Base-by-base conservation (phyloP, 2,797 vertebrate species). In the Yasuhikotakia modesta region DNA sequence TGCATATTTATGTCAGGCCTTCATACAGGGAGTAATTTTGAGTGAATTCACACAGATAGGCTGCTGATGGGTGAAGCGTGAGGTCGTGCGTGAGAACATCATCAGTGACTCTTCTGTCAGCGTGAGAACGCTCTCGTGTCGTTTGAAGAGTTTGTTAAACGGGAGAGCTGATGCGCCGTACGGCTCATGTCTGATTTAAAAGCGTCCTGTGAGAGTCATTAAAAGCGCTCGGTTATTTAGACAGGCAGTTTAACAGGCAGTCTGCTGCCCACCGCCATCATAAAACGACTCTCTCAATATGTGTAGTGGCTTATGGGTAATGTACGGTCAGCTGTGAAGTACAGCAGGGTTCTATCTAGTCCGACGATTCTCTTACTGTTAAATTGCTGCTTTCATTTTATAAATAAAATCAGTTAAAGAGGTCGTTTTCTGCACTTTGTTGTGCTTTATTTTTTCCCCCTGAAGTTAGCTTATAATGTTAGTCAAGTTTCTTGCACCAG, bases 141-240 rank as follows among this genome's bases (percentile, higher is more conserved):
- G 64, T 73, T 48, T 45, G 39, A 76, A 77, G 70, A 83, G 74
- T 76, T 79, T 73, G 77, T n/a, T n/a, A 83, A 81, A 70, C 24
- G 43, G 73, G 7, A 77, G 73, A 83, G 81, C 73, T 64, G 70
- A 65, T 73, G 52, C 78, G 77, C 70, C 64, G 67, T 77, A 71
- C 74, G 76, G 61, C 79, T 43, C 17, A 58, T 35, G 66, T 65
- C 64, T 81, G 79, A 83, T 83, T 79, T 83, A 75, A 83, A 68
- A 78, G 76, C 77, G 43, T 61, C 79, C 70, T 73, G 53, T 10
- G 78, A 82, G 81, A 85, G 83, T 68, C 81, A 82, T 87, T 87
- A 85, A 79, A 71, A 74, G 67, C 46, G 70, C 75, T 64, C 61
- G 66, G 85, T 88, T 85, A 87, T 89, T 90, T 87, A 89, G 85